Base-by-base conservation (phyloP, 2,797 vertebrate genomes). In the Coregonus sp. region DNA sequence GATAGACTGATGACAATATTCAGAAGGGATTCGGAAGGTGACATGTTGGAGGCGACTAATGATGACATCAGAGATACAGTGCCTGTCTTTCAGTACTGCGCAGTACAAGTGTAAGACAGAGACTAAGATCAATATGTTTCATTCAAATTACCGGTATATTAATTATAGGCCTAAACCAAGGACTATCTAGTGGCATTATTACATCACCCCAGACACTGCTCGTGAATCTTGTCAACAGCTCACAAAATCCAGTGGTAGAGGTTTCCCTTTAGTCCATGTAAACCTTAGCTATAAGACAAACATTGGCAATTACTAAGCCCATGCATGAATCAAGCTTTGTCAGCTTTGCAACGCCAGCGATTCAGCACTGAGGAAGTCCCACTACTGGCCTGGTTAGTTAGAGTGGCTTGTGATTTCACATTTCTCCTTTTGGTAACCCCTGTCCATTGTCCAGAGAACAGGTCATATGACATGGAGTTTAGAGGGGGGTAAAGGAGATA, bases 361-460 rank as follows among this genome's bases (percentile, higher is more conserved):
- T 20, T 61, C 20, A 66, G 78, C 65, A 70, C 70, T 75, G 61
- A 81, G 70, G 73, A 84, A 77, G 25, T 25, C 25, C 25, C 25
- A 68, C 74, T 40, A 69, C 78, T 80, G 67, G 78, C 68, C 35
- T 50, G 75, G 65, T 81, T 74, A 75, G 76, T 73, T 74, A 67
- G 37, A 72, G 70, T 54, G 25, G 35, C 33, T 71, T 71, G 72
- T 69, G 71, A 79, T 72, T 74, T 79, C 66, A 71, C 54, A 72
- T 35, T 35, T 77, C 80, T 79, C 67, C n/a, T 61, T 76, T 73
- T 50, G 69, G 54, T 40, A 47, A 54, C 40, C 20, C 40, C 40
- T 61, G 37, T 80, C 35, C 56, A 65, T 40, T 51, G 5, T 54
- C 52, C 35, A 66, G 51, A 35, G 25, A 31, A 81, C 35, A 63